Conservation (phyloP, 2,797 vertebrate genomes). For the Antrozous pallidus region DNA sequence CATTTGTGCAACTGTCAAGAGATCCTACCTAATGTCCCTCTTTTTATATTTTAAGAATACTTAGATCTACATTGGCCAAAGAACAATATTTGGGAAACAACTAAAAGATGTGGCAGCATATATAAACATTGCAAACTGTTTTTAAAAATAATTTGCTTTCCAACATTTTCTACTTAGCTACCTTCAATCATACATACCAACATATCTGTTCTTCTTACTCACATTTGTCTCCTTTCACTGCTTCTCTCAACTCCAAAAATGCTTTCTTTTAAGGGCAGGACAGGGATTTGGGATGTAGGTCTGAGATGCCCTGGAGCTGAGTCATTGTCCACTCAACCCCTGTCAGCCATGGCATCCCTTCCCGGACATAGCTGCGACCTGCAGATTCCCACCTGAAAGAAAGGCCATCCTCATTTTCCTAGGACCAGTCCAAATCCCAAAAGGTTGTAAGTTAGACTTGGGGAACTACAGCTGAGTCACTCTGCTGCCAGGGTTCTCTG, state of each 20-base stretch:
- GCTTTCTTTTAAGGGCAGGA: not conserved
- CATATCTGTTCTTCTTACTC: not conserved
- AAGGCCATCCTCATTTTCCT: not conserved
- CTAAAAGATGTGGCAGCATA: not conserved
- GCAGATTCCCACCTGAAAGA: not conserved
- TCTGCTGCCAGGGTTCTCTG: too few species aligned
- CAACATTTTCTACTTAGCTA: not conserved
- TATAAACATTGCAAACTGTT: not conserved
- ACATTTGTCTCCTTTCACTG: not conserved
- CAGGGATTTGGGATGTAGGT: not conserved
- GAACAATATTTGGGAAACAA: not conserved
- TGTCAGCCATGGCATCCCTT: too few species aligned
- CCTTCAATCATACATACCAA: not conserved
- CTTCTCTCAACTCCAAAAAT: not conserved
- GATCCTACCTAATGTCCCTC: not conserved
- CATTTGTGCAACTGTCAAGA: not conserved
- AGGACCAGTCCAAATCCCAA: not conserved
- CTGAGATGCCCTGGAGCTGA: not conserved
- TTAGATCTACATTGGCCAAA: not conserved
- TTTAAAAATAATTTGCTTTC: not conserved
- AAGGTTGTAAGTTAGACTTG: not conserved
- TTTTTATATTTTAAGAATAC: slow-evolving; percentile 1
- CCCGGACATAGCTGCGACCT: not conserved
- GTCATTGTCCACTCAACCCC: too few species aligned
- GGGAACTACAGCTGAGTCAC: not conserved